These are phyloP conservation scores for Platycnemis pennipes DNA, from an alignment of 2,888 invertebrate species.

Conservation along the genomic window DNA sequence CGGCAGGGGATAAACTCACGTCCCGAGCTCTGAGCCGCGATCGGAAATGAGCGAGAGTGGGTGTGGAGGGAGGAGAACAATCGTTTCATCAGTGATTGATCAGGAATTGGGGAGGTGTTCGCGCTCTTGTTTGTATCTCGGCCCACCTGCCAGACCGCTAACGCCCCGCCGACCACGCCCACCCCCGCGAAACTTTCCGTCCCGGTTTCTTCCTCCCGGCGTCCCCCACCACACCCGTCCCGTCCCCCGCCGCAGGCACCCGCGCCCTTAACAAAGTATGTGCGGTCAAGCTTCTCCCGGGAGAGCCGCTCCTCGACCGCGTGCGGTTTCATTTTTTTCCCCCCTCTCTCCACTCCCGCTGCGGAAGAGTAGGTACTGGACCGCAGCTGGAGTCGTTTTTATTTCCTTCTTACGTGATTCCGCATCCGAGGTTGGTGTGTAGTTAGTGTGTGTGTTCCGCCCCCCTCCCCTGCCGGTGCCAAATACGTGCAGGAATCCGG, in stretches of 20 bases:
- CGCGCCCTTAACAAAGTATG: not conserved
- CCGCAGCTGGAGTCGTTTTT: not conserved
- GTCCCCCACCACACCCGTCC: not conserved
- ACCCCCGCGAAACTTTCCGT: not conserved
- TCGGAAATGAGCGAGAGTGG: not conserved
- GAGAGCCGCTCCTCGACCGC: not conserved
- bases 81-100: conserved; percentile 60
- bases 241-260: not conserved
- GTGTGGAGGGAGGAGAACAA: conserved; percentile 2
- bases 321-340: not conserved
- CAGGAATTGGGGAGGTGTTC: conserved; percentile 47
- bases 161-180: too few relatives aligned
- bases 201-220: not conserved
- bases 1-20: conserved; percentile 8
- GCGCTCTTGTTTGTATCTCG: conserved; percentile 15
- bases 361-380: not conserved
- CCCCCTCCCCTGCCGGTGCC: not conserved
- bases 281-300: conserved; percentile 6
- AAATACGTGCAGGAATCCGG: not conserved
- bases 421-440: not conserved
- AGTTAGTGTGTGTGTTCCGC: not conserved
- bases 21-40: not conserved
- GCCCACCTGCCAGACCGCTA: not conserved
- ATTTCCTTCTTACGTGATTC: conserved; percentile 2
- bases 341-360: not conserved